Conservation (phyloP, 30 jellyfish, hydroid and myxozoan species). For the Pseudorhiza aurosa region DNA sequence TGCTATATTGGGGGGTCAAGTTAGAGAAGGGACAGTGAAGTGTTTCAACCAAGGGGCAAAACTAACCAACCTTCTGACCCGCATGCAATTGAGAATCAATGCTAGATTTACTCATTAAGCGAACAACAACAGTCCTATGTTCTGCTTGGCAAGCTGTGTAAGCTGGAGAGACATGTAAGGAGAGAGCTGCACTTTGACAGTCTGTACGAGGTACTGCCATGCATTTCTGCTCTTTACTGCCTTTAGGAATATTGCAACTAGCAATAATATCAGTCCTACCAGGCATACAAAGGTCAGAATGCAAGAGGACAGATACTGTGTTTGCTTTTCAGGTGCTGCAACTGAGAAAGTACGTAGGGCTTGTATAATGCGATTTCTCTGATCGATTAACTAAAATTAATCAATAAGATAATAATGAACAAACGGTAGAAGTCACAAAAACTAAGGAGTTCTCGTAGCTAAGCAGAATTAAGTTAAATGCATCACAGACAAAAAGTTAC, state of each 20-base stretch:
- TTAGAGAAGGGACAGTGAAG: too few species aligned
- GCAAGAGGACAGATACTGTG: conserved; percentile 16
- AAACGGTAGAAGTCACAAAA: too few species aligned
- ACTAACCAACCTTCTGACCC: conserved; percentile 19
- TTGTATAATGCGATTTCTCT: too few species aligned
- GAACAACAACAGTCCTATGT: conserved; percentile 7
- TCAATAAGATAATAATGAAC: too few species aligned
- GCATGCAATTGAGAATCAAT: conserved; percentile 33
- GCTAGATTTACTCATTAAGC: conserved; percentile 30
- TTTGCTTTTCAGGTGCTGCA: too few species aligned
- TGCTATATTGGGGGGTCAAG: too few species aligned
- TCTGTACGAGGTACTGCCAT: conserved; percentile 27
- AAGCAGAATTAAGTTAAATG: too few species aligned
- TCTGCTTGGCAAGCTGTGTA: conserved; percentile 32
- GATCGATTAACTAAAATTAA: too few species aligned
- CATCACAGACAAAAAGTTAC: too few species aligned
- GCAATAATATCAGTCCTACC: conserved; percentile 32
- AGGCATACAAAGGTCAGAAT: conserved; percentile 7
- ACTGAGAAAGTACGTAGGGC: too few species aligned
- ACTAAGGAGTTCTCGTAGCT: too few species aligned
- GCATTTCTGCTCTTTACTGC: conserved; percentile 31
- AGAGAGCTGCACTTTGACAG: conserved; percentile 2
- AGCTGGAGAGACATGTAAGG: conserved; percentile 17
- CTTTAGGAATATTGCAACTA: neutral
- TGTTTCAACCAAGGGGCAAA: too few species aligned